A percentile compares a stretch with the other conserved stretches of the same genome.
Conservation (phyloP, 2,797 vertebrate genomes). For the Tinamus major region DNA sequence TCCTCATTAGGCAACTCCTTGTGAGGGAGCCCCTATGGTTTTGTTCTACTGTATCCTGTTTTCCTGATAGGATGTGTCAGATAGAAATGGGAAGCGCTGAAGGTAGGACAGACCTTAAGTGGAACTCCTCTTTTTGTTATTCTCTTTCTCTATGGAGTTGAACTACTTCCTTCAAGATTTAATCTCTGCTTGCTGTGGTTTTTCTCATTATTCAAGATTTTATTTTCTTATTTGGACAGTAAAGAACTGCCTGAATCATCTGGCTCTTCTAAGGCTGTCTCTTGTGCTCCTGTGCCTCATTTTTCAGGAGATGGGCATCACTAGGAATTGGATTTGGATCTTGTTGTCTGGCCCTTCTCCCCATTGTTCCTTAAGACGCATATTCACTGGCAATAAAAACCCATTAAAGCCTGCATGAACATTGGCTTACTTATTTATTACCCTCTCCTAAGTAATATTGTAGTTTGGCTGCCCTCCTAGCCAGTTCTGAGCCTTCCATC, state of each 20-base stretch:
- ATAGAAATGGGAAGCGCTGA: neutral
- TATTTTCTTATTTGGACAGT: neutral
- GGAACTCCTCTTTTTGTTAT: neutral
- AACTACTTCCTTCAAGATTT: neutral
- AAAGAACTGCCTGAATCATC: neutral
- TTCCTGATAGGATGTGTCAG: neutral
- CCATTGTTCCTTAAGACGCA: neutral
- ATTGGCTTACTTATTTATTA: constrained; percentile 24
- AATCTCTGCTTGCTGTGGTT: neutral
- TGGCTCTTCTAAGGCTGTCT: neutral
- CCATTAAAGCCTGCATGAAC: neutral
- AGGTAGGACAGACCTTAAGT: neutral
- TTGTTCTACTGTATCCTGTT: fast-evolving
- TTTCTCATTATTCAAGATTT: neutral
- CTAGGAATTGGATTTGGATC: neutral
- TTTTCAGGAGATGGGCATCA: neutral
- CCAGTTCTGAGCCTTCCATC: neutral
- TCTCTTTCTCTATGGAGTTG: fast-evolving
- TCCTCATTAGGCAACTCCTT: fast-evolving
- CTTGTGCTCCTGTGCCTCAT: neutral
- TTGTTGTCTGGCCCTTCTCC: neutral
- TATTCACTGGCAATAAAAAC: neutral
- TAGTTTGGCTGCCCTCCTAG: constrained; percentile 21
- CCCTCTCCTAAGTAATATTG: neutral
- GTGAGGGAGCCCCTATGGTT: neutral